A percentile compares a stretch with the other conserved stretches of the same genome.
phyloP scores from a whole-genome alignment of 2,888 invertebrate genomes.

The Sipha maydis region DNA sequence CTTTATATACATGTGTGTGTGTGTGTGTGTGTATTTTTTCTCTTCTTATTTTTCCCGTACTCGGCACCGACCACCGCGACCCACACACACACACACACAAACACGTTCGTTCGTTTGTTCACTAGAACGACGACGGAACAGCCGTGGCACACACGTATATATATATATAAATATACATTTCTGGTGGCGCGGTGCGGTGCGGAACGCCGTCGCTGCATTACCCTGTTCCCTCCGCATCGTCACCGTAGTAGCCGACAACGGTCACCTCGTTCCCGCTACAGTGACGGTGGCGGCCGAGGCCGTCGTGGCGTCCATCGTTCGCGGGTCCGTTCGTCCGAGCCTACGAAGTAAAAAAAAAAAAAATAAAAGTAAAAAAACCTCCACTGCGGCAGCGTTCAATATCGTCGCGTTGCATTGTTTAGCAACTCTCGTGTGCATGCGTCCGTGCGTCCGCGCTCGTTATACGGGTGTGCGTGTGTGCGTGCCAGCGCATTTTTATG shows the following conservation, averaged over 20 bases:
- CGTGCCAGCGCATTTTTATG: not conserved
- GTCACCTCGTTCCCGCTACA: not conserved
- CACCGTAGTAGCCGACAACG: not conserved
- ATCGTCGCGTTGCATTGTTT: conserved; percentile 46
- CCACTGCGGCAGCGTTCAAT: conserved; percentile 32
- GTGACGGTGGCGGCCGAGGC: not conserved
- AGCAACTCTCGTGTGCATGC: not conserved
- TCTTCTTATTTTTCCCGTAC: conserved; percentile 38
- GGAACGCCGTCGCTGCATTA: conserved; percentile 3
- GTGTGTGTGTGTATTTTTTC: no score
- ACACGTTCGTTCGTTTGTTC: not conserved
- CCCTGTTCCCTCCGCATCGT: not conserved
- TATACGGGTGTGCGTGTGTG: no score
- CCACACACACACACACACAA: conserved; percentile 16
- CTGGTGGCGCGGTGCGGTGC: not conserved
- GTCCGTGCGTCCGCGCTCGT: not conserved
- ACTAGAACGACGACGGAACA: not conserved
- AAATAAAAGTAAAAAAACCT: conserved; percentile 2
- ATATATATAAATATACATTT: not conserved
- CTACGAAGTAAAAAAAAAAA: conserved; percentile 19
- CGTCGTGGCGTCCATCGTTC: conserved; percentile 38
- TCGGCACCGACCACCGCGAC: conserved; percentile 52
- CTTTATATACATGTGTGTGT: not conserved
- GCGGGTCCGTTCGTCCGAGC: conserved; percentile 26
- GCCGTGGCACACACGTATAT: not conserved